Percentiles rank a stretch among this genome's conserved stretches.
phyloP scores from a whole-genome alignment of 2,888 invertebrate genomes.

The Polydrusus cervinus region DNA sequence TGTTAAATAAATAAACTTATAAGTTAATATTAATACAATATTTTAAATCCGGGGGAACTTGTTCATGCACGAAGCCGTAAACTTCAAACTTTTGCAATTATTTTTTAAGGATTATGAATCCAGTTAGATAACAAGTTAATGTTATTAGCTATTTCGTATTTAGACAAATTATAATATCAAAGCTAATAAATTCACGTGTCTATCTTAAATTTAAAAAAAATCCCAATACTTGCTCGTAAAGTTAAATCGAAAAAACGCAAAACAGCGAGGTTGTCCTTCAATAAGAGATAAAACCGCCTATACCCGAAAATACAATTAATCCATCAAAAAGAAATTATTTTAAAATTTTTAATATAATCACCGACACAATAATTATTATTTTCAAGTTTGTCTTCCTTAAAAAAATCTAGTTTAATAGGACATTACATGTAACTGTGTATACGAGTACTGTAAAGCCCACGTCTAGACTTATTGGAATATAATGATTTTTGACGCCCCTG shows the following conservation, averaged over 20 bases:
- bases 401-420: conserved; percentile 41
- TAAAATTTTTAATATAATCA: conserved; percentile 35
- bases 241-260: neutral
- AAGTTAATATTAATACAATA: neutral
- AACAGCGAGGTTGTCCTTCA: neutral
- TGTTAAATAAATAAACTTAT: neutral
- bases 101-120: too few species aligned
- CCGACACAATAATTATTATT: conserved; percentile 40
- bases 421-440: conserved; percentile 13
- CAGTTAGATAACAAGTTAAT: too few species aligned
- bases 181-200: neutral
- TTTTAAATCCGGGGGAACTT: too few species aligned
- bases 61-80: too few species aligned
- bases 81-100: too few species aligned
- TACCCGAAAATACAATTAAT: conserved; percentile 10
- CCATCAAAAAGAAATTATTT: conserved; percentile 19
- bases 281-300: neutral
- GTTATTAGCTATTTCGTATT: too few species aligned
- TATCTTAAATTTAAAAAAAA: neutral
- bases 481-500: conserved; percentile 31
- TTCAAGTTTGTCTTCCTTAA: conserved; percentile 43
- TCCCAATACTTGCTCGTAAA: neutral
- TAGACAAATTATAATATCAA: neutral
- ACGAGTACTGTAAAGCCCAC: conserved; percentile 25
- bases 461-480: conserved; percentile 18